Base-by-base conservation (phyloP, 2,888 invertebrate genomes). In the Leptarthrus brevirostris region DNA sequence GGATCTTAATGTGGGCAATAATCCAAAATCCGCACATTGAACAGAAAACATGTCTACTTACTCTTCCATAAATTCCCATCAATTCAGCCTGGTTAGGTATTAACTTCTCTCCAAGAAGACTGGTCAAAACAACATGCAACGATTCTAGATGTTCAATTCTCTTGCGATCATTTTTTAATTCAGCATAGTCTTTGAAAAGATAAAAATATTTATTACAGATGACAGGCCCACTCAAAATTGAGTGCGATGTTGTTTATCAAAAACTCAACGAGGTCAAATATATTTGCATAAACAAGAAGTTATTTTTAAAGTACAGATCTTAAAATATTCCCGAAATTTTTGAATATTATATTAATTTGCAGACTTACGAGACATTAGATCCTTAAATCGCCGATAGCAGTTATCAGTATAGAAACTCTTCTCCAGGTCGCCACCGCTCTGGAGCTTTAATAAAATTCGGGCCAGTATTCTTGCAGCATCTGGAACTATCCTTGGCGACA, bases 321-420 rank as follows among this genome's bases (percentile, higher is more conserved):
- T 64, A 44, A 66, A 14, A 66, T 18, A 61, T 36, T 36, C 44
- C 16, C n/a, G 12, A 47, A 47, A 47, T 14, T n/a, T 47, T 75
- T 49, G 58, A 74, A 20, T 64, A 74, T 36, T 72, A 3, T n/a
- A 49, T 61, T 16, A 52, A 49, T 36, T 54, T 66, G 22, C 10
- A 2, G 5, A 88, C 93, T 90, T 87, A 96, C 96, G 96, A 64
- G 96, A 94, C 94, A 95, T 94, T 20, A 96, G 86, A 85, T 96
- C 94, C 80, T 92, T 91, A 86, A 94, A 96, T 85, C 89, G 91
- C 73, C 95, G 87, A 78, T 88, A 94, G 10, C 88, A 88, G 2
- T 87, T 90, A 26, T 90, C 87, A 0, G 90, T 88, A 80, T 93
- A 93, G 83, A 90, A 92, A 1, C 91, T 89, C 73, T 89, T 88